Conservation (phyloP, 2,888 invertebrate genomes). For the Branchellion lobata region DNA sequence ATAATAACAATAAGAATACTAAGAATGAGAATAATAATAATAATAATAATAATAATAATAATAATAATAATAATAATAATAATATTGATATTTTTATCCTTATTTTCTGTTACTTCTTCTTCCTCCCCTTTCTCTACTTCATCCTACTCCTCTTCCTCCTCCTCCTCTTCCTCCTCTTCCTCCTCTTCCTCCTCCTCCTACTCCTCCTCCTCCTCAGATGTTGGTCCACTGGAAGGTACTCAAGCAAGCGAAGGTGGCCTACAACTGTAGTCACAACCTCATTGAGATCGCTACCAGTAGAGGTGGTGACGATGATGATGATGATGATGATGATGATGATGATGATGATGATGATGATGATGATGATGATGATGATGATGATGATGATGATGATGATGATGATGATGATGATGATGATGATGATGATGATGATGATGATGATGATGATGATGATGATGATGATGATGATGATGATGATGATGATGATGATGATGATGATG, state of each 20-base stretch:
- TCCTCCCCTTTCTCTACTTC: no score
- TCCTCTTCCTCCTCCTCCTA: no score
- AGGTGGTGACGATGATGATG: slow-evolving; percentile 45
- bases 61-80: no score
- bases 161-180: no score
- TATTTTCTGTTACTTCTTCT: no score
- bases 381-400: slow-evolving; percentile 53
- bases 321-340: slow-evolving; percentile 56
- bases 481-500: slow-evolving; percentile 23
- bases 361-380: slow-evolving; percentile 56
- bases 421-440: neutral
- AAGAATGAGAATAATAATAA: no score
- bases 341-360: slow-evolving; percentile 55
- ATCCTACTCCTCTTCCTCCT: no score
- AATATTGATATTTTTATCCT: no score
- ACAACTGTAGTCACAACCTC: neutral
- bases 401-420: neutral
- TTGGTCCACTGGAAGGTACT: neutral
- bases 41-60: no score
- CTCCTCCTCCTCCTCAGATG: no score
- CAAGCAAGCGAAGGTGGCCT: neutral
- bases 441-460: neutral
- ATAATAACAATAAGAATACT: no score
- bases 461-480: neutral
- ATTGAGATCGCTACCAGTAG: neutral